phyloP scores from a whole-genome alignment of 2,888 invertebrate genomes.

The Chydorus sphaericus region DNA sequence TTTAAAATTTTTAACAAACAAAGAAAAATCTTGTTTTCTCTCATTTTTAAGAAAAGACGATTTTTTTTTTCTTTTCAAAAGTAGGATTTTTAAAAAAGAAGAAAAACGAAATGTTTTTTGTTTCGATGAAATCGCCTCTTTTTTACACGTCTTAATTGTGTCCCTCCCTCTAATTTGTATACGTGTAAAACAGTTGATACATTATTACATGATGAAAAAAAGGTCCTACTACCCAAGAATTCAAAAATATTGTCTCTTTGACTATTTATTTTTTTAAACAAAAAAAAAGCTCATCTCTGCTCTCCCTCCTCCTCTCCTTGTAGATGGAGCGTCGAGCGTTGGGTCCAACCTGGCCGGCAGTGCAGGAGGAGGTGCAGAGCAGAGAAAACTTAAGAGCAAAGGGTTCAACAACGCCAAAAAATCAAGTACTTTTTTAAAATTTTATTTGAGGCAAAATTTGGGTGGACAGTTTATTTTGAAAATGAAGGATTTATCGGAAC shows the following conservation, averaged over 20 bases:
- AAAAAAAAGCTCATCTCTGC: conserved; percentile 1
- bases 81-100: no score
- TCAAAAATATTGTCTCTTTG: neutral
- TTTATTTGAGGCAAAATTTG: neutral
- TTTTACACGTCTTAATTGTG: no score
- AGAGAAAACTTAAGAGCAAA: neutral
- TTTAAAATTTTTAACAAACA: no score
- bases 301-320: conserved; percentile 10
- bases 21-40: no score
- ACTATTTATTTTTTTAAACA: neutral
- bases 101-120: no score
- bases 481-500: no score
- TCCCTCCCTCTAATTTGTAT: no score
- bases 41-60: no score
- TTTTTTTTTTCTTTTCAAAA: neutral
- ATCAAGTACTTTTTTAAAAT: neutral
- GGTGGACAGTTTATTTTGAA: no score
- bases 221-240: neutral
- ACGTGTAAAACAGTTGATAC: conserved; percentile 3
- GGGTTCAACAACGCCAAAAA: neutral
- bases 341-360: no score
- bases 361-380: conserved; percentile 7
- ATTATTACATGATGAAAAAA: conserved; percentile 6
- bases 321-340: conserved; percentile 9
- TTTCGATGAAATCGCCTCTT: no score